These are phyloP conservation scores for Vanessa tameamea DNA, from an alignment of 1,140 invertebrate species.

Conservation along the genomic window DNA sequence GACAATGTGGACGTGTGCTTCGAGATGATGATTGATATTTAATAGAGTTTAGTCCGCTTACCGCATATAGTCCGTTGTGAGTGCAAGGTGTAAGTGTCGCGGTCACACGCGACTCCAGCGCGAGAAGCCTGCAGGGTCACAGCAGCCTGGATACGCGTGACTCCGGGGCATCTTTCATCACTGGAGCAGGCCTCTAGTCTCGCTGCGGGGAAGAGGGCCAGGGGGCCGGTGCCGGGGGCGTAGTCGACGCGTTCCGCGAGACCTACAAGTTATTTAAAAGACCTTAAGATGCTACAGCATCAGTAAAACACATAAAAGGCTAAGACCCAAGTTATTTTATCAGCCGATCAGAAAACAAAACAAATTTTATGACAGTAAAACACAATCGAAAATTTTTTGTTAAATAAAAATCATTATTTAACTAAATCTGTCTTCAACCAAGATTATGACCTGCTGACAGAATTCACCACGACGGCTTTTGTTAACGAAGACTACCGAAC, in stretches of 20 bases:
- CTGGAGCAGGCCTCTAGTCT: slow-evolving; percentile 94
- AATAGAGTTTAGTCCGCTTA: slow-evolving; percentile 55
- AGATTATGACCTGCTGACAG: too few species aligned
- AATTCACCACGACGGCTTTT: too few species aligned
- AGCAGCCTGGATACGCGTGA: slow-evolving; percentile 85
- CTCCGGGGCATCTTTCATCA: slow-evolving; percentile 85
- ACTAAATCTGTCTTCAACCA: too few species aligned
- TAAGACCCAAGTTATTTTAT: too few species aligned
- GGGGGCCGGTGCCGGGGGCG: slow-evolving; percentile 89
- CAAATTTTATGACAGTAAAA: too few species aligned
- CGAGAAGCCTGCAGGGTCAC: slow-evolving; percentile 89
- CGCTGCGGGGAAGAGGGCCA: slow-evolving; percentile 90
- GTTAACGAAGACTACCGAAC: too few species aligned
- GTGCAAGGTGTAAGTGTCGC: slow-evolving; percentile 94
- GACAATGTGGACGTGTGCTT: too few species aligned
- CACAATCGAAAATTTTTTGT: too few species aligned
- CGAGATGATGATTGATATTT: too few species aligned
- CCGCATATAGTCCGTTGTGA: slow-evolving; percentile 95
- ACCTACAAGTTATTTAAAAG: slow-evolving; percentile 71
- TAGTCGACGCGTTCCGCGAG: slow-evolving; percentile 95
- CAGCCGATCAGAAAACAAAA: too few species aligned
- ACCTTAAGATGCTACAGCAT: too few species aligned
- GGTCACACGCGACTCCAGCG: slow-evolving; percentile 94
- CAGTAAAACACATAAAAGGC: neutral
- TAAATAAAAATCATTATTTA: too few species aligned